A percentile compares a stretch with the other conserved stretches of the same genome.
These are phyloP conservation scores for Bombus cullumanus DNA, from an alignment of 1,140 invertebrate genomes.

Conservation along the genomic window DNA sequence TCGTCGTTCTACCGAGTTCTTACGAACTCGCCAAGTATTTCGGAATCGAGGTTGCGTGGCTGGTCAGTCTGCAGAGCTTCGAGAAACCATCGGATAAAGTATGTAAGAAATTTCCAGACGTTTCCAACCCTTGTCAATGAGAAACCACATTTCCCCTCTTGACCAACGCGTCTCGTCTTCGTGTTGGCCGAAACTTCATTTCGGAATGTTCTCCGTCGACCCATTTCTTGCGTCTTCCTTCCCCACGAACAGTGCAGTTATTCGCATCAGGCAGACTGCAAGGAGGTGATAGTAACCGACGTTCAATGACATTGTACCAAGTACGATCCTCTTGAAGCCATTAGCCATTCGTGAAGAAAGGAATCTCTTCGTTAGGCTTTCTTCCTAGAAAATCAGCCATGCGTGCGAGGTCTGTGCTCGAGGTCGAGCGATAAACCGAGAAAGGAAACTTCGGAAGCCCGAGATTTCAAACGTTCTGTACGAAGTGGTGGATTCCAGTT, in stretches of 20 bases:
- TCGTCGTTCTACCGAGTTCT: constrained; percentile 18
- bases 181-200: neutral
- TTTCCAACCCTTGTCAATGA: no score
- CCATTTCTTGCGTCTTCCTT: no score
- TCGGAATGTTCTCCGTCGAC: neutral
- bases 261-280: neutral
- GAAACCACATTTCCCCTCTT: no score
- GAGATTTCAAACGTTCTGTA: constrained; percentile 4
- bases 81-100: neutral
- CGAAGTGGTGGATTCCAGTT: constrained; percentile 53
- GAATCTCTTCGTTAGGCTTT: constrained; percentile 12
- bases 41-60: neutral
- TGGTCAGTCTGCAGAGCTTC: neutral
- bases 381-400: neutral
- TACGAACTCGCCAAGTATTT: constrained; percentile 42
- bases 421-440: neutral
- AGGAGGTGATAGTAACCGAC: constrained; percentile 11
- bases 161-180: neutral
- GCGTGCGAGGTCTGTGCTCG: neutral
- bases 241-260: neutral
- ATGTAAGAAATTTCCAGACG: constrained; percentile 8
- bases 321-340: constrained; percentile 43
- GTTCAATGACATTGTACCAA: constrained; percentile 30
- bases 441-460: neutral
- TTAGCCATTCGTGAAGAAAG: constrained; percentile 39